phyloP scores from a whole-genome alignment of 2,113 vertebrate genomes.

The Festucalex cinctus region DNA sequence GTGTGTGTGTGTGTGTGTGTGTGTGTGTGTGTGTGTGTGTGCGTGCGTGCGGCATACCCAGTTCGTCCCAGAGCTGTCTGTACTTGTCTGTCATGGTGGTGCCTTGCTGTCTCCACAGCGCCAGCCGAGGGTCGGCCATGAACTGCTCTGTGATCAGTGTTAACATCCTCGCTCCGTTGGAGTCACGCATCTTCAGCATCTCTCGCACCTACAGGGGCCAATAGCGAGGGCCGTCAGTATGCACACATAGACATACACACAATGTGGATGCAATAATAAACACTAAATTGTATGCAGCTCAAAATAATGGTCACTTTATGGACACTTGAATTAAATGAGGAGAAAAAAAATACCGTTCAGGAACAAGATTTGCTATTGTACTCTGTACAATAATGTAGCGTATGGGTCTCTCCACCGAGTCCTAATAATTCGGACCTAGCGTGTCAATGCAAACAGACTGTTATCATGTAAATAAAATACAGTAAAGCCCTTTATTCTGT shows the following conservation, averaged over 20 bases:
- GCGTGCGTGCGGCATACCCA: conserved; percentile 62
- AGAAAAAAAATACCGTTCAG: not conserved
- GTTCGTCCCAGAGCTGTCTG: conserved; percentile 94
- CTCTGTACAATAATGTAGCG: not conserved
- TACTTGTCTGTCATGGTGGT: conserved; percentile 99
- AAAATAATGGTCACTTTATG: not conserved
- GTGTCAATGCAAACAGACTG: not conserved
- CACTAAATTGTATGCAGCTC: not conserved
- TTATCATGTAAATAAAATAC: not conserved
- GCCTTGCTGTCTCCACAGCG: conserved; percentile 95
- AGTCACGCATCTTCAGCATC: conserved; percentile 99
- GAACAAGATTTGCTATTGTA: not conserved
- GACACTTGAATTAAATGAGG: not conserved
- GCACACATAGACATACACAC: not conserved
- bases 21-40: conserved; percentile 15
- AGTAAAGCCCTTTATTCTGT: not conserved
- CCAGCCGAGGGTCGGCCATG: conserved; percentile 94
- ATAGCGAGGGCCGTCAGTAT: conserved; percentile 16
- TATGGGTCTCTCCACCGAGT: too few species aligned
- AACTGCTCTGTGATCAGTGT: conserved; percentile 97
- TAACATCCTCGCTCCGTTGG: conserved; percentile 96
- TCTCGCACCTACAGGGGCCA: conserved; percentile 84
- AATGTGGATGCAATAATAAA: not conserved
- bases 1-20: conserved; percentile 14
- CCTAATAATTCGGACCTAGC: not conserved